These are phyloP conservation scores for Dendrolimus punctatus DNA, from an alignment of 1,140 invertebrate genomes.

Conservation along the genomic window DNA sequence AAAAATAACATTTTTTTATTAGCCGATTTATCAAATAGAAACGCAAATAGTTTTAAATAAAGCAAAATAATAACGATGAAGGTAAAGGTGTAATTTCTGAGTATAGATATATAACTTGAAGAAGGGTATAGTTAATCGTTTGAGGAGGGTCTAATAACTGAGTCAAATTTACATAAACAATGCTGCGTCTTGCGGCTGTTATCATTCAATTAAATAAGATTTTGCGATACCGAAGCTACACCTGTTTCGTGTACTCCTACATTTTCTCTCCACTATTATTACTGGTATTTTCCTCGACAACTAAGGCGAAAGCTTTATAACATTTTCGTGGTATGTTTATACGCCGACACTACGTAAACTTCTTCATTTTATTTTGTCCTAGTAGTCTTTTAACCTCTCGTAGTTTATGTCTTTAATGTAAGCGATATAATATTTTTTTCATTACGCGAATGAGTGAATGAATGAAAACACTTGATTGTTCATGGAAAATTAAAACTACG, in stretches of 20 bases:
- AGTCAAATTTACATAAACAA: constrained; percentile 66
- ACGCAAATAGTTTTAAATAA: not conserved
- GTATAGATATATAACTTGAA: not conserved
- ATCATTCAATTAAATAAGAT: constrained; percentile 69
- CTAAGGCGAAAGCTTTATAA: no score
- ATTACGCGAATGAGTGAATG: no score
- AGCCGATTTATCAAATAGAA: no score
- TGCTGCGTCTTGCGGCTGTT: constrained; percentile 57
- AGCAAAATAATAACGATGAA: constrained; percentile 23
- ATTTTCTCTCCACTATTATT: constrained; percentile 6
- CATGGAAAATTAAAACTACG: no score
- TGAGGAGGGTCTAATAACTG: constrained; percentile 49
- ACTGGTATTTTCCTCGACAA: not conserved
- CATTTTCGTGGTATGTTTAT: not conserved
- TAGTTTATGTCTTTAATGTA: no score
- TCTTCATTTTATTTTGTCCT: not conserved
- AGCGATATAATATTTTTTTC: no score
- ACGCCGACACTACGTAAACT: not conserved
- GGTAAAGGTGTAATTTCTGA: constrained; percentile 22
- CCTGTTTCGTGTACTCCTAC: constrained; percentile 23
- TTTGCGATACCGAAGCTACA: constrained; percentile 46
- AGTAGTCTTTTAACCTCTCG: not conserved
- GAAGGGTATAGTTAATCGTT: constrained; percentile 35
- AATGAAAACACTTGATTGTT: no score
- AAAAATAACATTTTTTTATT: no score